Base-by-base conservation (phyloP, 2,113 vertebrate genomes). In the Sigmodon hispidus region DNA sequence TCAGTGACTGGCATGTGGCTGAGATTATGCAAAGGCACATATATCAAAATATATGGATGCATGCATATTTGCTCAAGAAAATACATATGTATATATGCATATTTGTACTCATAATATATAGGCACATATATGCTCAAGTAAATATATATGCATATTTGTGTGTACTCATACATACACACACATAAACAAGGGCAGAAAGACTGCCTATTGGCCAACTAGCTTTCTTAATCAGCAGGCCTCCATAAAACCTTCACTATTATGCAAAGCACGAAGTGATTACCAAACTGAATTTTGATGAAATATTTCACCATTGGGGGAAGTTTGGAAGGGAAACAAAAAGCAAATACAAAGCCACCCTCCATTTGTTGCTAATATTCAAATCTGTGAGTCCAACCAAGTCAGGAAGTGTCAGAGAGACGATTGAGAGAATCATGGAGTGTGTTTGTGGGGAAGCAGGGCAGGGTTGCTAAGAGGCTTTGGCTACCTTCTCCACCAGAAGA, bases 201-300 rank as follows among this genome's bases (percentile, higher is more conserved):
- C 69, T 36, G 36, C 43, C 50, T 85, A 7, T 31, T 26, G 22
- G 63, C 89, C 85, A 48, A 29, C 34, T 48, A 21, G 67, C 40
- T 86, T 79, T 36, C 86, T 40, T 88, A 50, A 52, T 59, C 3
- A 43, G 45, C 69, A 72, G 73, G 65, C 80, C 36, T 59, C 43
- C 26, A 17, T 72, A 61, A 7, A 76, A 77, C 48, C 22, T 24
- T 88, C 55, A 22, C 55, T 36, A 76, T 61, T 40, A 75, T 31
- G 31, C 1, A 52, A 90, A 85, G 79, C 0, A 5, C 48, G 52
- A 75, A 55, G 59, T 65, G 50, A 89, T 79, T 24, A 67, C 45
- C 59, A 45, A 81, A 57, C 63, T 81, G 61, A 93, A 93, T 94
- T 91, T 88, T 45, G 52, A 92, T 85, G 83, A 76, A 83, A 65